Evolutionary conservation across 2,797 vertebrate species (phyloP), one percentile per base, ranked within the genome.

Genomic region (Peromyscus aztecus): DNA sequence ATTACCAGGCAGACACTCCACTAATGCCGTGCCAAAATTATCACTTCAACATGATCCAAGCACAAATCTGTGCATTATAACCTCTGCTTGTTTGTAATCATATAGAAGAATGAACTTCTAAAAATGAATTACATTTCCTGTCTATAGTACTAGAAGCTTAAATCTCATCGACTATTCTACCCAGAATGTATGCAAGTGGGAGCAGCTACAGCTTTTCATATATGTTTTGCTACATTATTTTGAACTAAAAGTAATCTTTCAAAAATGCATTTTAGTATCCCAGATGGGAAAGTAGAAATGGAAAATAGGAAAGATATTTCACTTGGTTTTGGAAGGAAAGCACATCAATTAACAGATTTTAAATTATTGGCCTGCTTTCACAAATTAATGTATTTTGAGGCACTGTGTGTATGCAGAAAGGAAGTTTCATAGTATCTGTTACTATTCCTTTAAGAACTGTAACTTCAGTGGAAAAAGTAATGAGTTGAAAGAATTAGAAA

Each of bases 341-440:
- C 95, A 97, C 94, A 97, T 98, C 97, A 98, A 98, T 98, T 97
- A 98, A 97, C 98, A 98, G 98, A 98, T 98, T 98, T 98, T 98
- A 97, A 98, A 97, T 98, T 96, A 97, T 98, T 98, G 98, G 97
- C 97, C 96, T 97, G 97, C 97, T 97, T 98, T 97, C 97, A 97
- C 97, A 98, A 97, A 98, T 98, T 98, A 98, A 98, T 97, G 97
- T 98, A 97, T 97, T 97, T 97, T 97, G 93, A 97, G 96, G 61
- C 96, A 98, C 83, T 96, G 90, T 97, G 87, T 98, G 83, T 96
- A 97, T 96, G 89, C 78, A 95, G 92, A 96, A 88, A 97, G 96
- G 96, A 98, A 97, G 96, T 93, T 98, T 96, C 69, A 81, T 97
- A 93, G 95, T 97, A 97, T 97, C 95, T 98, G 95, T 95, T 97